These are phyloP conservation scores for Sebastes fasciatus DNA, from an alignment of 2,113 vertebrate genomes.

Conservation along the genomic window DNA sequence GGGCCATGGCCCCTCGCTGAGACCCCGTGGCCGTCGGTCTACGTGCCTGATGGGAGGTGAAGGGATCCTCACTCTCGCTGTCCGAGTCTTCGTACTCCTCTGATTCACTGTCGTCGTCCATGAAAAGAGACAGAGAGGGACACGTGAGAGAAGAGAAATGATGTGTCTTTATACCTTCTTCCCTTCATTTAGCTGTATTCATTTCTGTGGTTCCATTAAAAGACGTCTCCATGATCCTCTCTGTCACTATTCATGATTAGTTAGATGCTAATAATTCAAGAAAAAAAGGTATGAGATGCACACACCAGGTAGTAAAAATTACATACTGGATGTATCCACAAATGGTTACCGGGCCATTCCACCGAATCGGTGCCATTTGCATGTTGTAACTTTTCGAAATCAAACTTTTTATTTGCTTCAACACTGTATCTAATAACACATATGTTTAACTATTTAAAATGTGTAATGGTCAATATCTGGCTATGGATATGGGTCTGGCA, in stretches of 20 bases:
- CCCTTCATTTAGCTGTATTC: background rate
- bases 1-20: slow-evolving; percentile 84
- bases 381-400: too few relatives aligned
- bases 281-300: background rate
- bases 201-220: background rate
- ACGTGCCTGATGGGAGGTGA: slow-evolving; percentile 96
- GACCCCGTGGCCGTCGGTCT: slow-evolving; percentile 86
- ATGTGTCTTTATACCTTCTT: background rate
- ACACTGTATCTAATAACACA: too few relatives aligned
- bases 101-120: slow-evolving; percentile 83
- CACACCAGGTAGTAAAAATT: background rate
- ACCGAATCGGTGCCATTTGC: too few relatives aligned
- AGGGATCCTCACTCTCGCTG: slow-evolving; percentile 93
- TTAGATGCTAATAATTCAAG: background rate
- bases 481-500: too few relatives aligned
- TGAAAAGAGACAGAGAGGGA: slow-evolving; percentile 57
- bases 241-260: background rate
- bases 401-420: too few relatives aligned
- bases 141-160: slow-evolving; percentile 30
- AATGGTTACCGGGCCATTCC: background rate
- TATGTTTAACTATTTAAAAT: too few relatives aligned
- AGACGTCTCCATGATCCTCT: background rate
- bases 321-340: background rate
- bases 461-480: too few relatives aligned
- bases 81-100: slow-evolving; percentile 90